Base-by-base conservation (phyloP, 2,888 invertebrate species). In the Pheosia tremula region DNA sequence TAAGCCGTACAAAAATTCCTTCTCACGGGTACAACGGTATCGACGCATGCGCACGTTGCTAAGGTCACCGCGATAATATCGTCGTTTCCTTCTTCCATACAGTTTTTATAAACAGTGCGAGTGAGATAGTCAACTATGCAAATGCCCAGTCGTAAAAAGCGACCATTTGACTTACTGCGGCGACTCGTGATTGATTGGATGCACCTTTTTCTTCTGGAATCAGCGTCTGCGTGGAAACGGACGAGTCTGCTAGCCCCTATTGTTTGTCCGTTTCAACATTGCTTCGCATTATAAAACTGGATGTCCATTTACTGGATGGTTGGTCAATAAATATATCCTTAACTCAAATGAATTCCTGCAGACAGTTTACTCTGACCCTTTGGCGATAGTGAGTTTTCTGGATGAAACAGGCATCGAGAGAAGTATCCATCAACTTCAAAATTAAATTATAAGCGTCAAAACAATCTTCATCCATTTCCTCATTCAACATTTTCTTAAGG, bases 161-260 rank as follows among this genome's bases (percentile, higher is more conserved):
- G 81, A 83, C 78, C 83, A 82, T 85, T 84, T 80, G 82, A 85
- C 81, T 87, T 80, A 87, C 81, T 83, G 86, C 83, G 82, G 84
- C 83, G 80, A 85, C 79, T 84, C 82, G 79, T 89, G 88, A 90
- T 90, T 90, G 91, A 92, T 91, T 90, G 83, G 89, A 90, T 90
- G 89, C 90, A 91, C 87, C 87, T 86, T 87, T 86, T 85, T 87
- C 83, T 80, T 76, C 80, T 77, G 79, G 76, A 78, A 80, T 78
- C 79, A 77, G 77, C 77, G 75, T 85, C 86, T 85, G 82, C 82
- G 74, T 80, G 80, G 82, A 87, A 85, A 75, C 78, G 75, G 78
- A 71, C 72, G 75, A 72, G 75, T 69, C 82, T 69, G 77, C 69
- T 74, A 79, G 76, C 74, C 74, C 67, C 84, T 75, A 88, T 87